Conservation (phyloP, 2,888 invertebrate genomes). For the Tuberolachnus salignus region DNA sequence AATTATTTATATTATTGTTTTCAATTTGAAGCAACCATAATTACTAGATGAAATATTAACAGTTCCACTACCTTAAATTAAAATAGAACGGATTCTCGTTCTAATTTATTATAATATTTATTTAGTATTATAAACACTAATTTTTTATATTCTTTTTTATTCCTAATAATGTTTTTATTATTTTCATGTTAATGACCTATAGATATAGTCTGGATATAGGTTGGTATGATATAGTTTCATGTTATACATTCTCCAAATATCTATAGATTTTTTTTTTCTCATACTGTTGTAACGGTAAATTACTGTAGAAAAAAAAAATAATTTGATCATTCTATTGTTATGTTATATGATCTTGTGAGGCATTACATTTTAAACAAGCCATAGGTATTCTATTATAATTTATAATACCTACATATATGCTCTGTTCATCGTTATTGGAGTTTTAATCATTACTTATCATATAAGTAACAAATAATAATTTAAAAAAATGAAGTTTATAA, state of each 20-base stretch:
- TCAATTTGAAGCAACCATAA: no score
- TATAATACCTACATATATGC: conserved; percentile 9
- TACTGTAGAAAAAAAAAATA: conserved; percentile 48
- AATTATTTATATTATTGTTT: no score
- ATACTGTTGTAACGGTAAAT: conserved; percentile 48
- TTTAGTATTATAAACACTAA: not conserved
- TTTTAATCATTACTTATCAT: not conserved
- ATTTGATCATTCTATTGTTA: conserved; percentile 51
- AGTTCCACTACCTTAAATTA: no score
- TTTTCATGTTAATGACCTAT: conserved; percentile 29
- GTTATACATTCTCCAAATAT: conserved; percentile 42
- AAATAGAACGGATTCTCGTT: no score
- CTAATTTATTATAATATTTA: no score
- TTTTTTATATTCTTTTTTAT: conserved; percentile 23
- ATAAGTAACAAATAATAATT: not conserved
- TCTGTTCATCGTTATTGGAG: conserved; percentile 4
- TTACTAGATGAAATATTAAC: no score
- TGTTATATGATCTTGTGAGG: conserved; percentile 38
- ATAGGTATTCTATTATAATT: conserved; percentile 43
- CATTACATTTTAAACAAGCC: conserved; percentile 32
- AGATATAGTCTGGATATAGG: not conserved
- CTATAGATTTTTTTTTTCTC: conserved; percentile 22
- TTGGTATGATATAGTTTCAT: conserved; percentile 15
- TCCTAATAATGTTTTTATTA: not conserved
- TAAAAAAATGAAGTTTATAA: not conserved